phyloP scores from a whole-genome alignment of 2,888 invertebrate species.

The Ormyrus rosae region DNA sequence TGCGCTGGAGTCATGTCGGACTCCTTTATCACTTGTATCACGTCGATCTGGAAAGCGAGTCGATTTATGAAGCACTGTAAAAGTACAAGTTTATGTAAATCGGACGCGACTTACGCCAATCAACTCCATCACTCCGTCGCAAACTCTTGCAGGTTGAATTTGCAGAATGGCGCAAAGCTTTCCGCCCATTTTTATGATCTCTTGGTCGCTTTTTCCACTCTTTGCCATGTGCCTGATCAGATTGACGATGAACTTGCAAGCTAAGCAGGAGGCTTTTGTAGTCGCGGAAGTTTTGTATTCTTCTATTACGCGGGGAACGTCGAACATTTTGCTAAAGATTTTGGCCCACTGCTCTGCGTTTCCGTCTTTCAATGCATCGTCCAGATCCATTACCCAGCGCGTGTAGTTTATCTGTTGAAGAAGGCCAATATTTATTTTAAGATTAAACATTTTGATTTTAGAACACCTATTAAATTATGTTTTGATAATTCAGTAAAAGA shows the following conservation, averaged over 20 bases:
- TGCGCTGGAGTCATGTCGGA: conserved; percentile 47
- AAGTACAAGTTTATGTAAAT: background rate
- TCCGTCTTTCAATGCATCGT: conserved; percentile 4
- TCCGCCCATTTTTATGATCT: conserved; percentile 2
- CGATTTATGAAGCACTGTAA: background rate
- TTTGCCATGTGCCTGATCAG: conserved; percentile 19
- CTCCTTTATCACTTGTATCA: conserved; percentile 16
- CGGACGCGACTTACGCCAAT: conserved; percentile 45
- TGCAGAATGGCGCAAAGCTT: conserved; percentile 15
- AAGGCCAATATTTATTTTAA: background rate
- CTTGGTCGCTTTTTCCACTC: conserved; percentile 35
- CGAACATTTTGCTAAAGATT: conserved; percentile 14
- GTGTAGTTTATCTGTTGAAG: conserved; percentile 47
- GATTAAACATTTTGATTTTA: no score
- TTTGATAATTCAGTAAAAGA: no score
- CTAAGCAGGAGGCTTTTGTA: conserved; percentile 42
- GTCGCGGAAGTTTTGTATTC: conserved; percentile 12
- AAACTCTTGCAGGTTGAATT: conserved; percentile 42
- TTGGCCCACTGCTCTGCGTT: conserved; percentile 15
- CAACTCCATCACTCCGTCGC: conserved; percentile 41
- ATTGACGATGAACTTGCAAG: conserved; percentile 49
- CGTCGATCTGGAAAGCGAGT: conserved; percentile 36
- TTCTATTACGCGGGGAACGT: conserved; percentile 4
- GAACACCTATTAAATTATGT: no score
- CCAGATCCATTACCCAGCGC: conserved; percentile 31